phyloP scores from a whole-genome alignment of 53 echinoderm and acorn worm genomes.

The Holothuria leucospilota region DNA sequence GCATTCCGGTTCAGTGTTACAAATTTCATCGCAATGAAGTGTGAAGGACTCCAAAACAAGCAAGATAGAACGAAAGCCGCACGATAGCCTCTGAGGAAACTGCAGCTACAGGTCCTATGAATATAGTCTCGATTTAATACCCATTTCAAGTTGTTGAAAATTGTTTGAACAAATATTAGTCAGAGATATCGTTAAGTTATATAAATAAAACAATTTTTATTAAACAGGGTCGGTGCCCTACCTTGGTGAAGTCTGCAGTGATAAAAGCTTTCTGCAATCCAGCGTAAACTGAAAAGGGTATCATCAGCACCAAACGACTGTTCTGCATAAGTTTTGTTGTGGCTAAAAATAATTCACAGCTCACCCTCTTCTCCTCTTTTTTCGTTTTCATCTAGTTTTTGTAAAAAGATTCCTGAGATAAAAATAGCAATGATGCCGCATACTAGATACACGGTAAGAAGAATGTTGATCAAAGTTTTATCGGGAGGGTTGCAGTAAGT shows the following conservation, averaged over 20 bases:
- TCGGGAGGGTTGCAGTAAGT: constrained; percentile 79
- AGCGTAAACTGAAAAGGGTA: constrained; percentile 86
- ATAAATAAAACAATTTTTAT: too few relatives aligned
- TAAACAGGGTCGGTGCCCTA: background rate
- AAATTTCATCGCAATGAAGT: too few relatives aligned
- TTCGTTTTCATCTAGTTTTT: constrained; percentile 51
- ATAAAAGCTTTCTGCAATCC: constrained; percentile 94
- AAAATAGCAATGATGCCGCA: constrained; percentile 73
- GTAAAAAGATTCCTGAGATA: constrained; percentile 68
- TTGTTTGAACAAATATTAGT: too few relatives aligned
- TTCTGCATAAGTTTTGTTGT: constrained; percentile 75
- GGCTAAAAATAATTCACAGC: constrained; percentile 73
- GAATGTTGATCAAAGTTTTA: constrained; percentile 64
- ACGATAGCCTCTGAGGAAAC: too few relatives aligned
- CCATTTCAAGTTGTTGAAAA: too few relatives aligned
- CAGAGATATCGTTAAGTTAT: too few relatives aligned
- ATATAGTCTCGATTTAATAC: too few relatives aligned
- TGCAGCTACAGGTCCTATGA: too few relatives aligned
- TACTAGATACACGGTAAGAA: constrained; percentile 74
- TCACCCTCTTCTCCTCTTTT: constrained; percentile 44
- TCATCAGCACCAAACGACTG: constrained; percentile 64
- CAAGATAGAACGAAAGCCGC: too few relatives aligned
- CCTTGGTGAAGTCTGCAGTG: constrained; percentile 90
- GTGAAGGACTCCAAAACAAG: too few relatives aligned
- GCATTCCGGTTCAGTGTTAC: too few relatives aligned